Base-by-base conservation (phyloP, 2,113 vertebrate genomes). In the Periophthalmus modestus region DNA sequence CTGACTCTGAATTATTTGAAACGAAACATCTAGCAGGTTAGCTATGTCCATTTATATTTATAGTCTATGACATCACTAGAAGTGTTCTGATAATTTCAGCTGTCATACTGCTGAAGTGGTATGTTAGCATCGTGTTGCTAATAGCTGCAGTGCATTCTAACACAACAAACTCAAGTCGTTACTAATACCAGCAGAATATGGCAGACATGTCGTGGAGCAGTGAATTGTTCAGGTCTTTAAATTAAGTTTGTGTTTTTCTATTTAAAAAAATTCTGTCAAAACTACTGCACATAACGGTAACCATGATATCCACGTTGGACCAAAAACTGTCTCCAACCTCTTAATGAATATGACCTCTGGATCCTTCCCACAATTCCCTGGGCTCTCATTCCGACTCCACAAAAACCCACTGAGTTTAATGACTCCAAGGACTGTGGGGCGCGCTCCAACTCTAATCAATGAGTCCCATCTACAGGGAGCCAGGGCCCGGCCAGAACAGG, bases 361-460 rank as follows among this genome's bases (percentile, higher is more conserved):
- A 68, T 82, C 82, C 86, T 84, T 87, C 82, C 82, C 84, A 85
- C 81, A 87, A 89, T 82, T 87, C 87, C 82, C 77, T 3, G 62
- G 76, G 78, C 72, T 72, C 81, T 80, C 77, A 68, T 87, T 84
- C 72, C 73, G 73, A 28, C 71, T 82, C 79, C 62, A 74, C 76
- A 89, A 86, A 74, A 84, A 67, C 10, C 81, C 72, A 54, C 70
- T 87, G 85, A 93, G 87, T 86, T 86, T 91, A 89, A 94, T 77
- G 85, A 88, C 87, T 92, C 85, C 85, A 82, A 89, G 83, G 91
- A 89, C 85, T 89, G 85, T 67, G 84, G 89, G 84, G 87, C 77
- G 83, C 80, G 61, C 50, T 85, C 78, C 80, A 78, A 87, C 86
- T 88, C 86, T 92, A 92, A 94, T 91, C 91, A 91, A 91, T 82